Evolutionary conservation across 2,888 invertebrate genomes (phyloP), one percentile per base, ranked within the genome.

Genomic region (Timandra comae): DNA sequence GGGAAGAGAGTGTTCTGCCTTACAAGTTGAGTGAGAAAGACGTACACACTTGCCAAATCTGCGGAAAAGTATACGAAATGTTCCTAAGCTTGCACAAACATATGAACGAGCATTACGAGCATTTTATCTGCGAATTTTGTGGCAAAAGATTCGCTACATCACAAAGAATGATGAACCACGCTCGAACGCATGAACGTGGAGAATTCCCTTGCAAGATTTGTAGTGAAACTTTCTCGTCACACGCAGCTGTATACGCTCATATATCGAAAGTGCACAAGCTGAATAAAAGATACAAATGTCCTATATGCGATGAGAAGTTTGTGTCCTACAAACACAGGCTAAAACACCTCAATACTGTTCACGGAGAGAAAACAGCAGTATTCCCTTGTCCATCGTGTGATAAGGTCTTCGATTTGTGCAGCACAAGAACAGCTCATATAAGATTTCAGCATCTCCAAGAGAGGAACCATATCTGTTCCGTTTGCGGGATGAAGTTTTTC

Each of bases 401-500:
- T 0, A 70, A 65, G 43, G 76, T 82, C 1, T 85, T 84, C 32
- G 82, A 81, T 25, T 48, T 82, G 1, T 81, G 81, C 51, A 84
- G 84, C 34, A 58, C 74, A 1, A 52, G 84, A 4, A 84, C 81
- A 0, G 73, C 79, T 0, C 86, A 86, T 34, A 72, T 85, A 9
- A 59, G 74, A 3, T 78, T 73, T 22, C 79, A 71, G 52, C 88
- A 78, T 49, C 57, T 73, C 30, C 86, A 72, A 55, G 88, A 75
- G 49, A 66, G 74, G 36, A 87, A 80, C 21, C 87, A 86, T 38
- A 61, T 84, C 0, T 88, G 88, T 44, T 57, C 75, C 0, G 68
- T 79, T 1, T 88, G 88, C 27, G 77, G 82, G 0, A 86, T 85
- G 70, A 85, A 86, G 49, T 88, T 88, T 44, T 87, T 86, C 38